Base-by-base conservation (phyloP, 1,140 invertebrate species). In the Luehdorfia chinensis region DNA sequence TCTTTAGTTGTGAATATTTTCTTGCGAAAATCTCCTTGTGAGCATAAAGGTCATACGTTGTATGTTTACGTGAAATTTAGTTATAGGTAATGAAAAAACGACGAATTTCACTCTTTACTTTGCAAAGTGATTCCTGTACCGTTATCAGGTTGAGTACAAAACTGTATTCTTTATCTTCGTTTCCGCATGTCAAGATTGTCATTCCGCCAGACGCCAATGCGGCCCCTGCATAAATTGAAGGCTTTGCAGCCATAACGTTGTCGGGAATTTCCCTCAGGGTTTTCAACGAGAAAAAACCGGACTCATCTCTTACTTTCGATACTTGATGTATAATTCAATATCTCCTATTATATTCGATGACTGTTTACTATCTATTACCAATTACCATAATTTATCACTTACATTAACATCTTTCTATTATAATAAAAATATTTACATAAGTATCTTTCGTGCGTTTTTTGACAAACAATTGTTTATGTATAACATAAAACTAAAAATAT, bases 191-290 rank as follows among this genome's bases (percentile, higher is more conserved):
- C 68, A 70, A 68, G 70, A 61, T 67, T 77, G 72, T 74, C 74
- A 76, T 59, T 50, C 65, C 60, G 59, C 66, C 62, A 71, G 70
- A 68, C 66, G 65, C 50, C 66, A 73, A 69, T 74, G 57, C 70
- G 59, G 64, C 59, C 50, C 48, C 45, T 73, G 74, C 75, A 83
- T 78, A 83, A 83, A 80, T 80, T 78, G 70, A 75, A 72, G 69
- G 63, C 66, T 75, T 75, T 71, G 57, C 62, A 66, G 49, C 65
- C 62, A 60, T 67, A 70, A 68, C 59, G 64, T 54, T 63, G 68
- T 50, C 57, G 53, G 67, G 58, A 68, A 77, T 79, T 79, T 79
- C 71, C 72, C 75, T 68, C 53, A 70, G 78, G 75, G 62, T 59
- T 74, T 75, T 75, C 59, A 67, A 61, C 58, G 60, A 43, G 55